These are phyloP conservation scores for Caranx ignobilis DNA, from an alignment of 2,113 vertebrate genomes.

Conservation along the genomic window DNA sequence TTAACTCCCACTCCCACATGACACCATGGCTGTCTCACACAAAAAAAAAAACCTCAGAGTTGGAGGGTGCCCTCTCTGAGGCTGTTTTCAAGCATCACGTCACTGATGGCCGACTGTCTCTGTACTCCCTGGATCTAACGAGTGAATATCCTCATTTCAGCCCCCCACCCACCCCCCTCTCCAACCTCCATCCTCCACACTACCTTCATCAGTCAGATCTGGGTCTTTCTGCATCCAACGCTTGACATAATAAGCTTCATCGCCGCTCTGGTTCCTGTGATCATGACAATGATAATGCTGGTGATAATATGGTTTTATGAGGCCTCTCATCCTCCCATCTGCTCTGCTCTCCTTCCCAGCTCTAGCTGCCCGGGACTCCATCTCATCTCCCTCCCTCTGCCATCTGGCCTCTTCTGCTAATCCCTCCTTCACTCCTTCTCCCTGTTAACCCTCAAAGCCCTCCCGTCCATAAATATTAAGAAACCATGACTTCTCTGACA, in stretches of 20 bases:
- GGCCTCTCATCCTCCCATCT: constrained; percentile 79
- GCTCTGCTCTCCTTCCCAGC: constrained; percentile 64
- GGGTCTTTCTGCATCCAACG: constrained; percentile 29
- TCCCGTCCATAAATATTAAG: background rate
- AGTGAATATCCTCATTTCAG: constrained; percentile 33
- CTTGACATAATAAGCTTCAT: constrained; percentile 70
- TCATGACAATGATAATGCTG: constrained; percentile 76
- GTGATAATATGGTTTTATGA: constrained; percentile 81
- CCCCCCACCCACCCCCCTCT: background rate
- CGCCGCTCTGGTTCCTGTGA: constrained; percentile 66
- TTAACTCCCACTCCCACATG: background rate
- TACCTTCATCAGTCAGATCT: constrained; percentile 12
- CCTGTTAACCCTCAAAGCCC: constrained; percentile 30
- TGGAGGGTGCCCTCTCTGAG: background rate
- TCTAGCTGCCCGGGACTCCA: constrained; percentile 61
- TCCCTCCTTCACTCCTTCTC: constrained; percentile 53
- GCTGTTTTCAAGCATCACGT: constrained; percentile 6
- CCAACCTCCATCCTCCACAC: too few relatives aligned
- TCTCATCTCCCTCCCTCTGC: constrained; percentile 63
- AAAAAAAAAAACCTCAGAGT: constrained; percentile 1
- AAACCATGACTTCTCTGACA: background rate
- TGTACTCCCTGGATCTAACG: constrained; percentile 45
- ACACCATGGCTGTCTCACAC: background rate
- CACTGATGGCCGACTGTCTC: constrained; percentile 31
- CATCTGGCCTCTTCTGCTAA: constrained; percentile 77